Base-by-base conservation (phyloP, 1,140 invertebrate species). In the Drosophila melanica region DNA sequence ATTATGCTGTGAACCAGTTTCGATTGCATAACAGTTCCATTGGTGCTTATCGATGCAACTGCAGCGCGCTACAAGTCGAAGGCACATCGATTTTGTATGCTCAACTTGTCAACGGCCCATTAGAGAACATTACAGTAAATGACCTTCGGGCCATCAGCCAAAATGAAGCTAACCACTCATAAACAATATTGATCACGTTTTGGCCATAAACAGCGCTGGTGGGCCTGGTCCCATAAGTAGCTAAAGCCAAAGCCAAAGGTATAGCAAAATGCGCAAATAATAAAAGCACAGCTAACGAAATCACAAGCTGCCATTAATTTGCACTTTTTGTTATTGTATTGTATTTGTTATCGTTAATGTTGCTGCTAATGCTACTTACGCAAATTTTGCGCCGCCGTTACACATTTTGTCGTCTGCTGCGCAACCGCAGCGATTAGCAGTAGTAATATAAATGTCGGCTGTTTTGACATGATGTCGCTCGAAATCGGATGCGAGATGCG, bases 331-430 rank as follows among this genome's bases (percentile, higher is more conserved):
- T 68, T 71, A 33, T 42, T 35, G 4, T 0, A 8, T 44, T 35
- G n/a, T n/a, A n/a, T 33, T 20, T 57, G 53, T 54, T 57, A 18
- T 20, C 62, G 27, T 75, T 53, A 18, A 44, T 35, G 51, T 7
- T 14, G 27, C 27, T 11, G 39, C 18, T 45, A 27, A 44, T 23
- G n/a, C 39, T 78, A 91, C 90, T 91, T 91, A 91, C 90, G 90
- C 90, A 91, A 91, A 91, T 91, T 80, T 87, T 87, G 87, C 57
- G 82, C 82, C 39, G 63, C 55, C 45, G 75, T 73, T 86, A 75
- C 66, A 77, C 42, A 71, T 59, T 76, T 59, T 42, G 66, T 30
- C 20, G 69, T 58, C 53, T 81, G 64, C 81, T 85, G 82, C 78
- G 82, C 76, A 89, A 89, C 48, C 27, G 64, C 55, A 45, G 70